Evolutionary conservation across 2,113 vertebrate species (phyloP).

Genomic region (Muntiacus reevesi): DNA sequence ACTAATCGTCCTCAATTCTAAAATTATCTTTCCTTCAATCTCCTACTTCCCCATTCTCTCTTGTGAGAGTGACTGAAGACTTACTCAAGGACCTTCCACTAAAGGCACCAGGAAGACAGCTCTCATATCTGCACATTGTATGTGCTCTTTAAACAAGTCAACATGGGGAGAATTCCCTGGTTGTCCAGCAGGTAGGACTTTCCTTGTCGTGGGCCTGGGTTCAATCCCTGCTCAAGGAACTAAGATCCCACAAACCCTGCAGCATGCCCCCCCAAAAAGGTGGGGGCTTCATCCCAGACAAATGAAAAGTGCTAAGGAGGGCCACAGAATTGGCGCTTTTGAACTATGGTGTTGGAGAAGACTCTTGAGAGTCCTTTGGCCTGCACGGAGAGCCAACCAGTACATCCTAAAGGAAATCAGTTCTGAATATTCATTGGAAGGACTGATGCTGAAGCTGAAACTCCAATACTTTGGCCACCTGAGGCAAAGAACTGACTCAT

Average conservation of each 20-base stretch:
- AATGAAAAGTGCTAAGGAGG: not conserved
- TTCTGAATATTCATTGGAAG: not conserved
- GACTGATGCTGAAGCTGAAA: not conserved
- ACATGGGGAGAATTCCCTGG: not conserved
- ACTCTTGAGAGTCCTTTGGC: not conserved
- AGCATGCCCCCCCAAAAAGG: not conserved
- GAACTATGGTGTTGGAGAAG: not conserved
- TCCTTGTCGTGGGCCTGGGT: not conserved
- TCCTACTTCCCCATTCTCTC: not conserved
- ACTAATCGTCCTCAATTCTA: not conserved
- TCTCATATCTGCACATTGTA: not conserved
- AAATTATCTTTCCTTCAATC: conserved; percentile 5
- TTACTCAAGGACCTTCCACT: not conserved
- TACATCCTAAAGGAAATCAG: not conserved
- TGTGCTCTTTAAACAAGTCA: not conserved
- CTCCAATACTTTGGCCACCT: not conserved
- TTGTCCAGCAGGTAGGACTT: not conserved
- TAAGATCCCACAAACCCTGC: not conserved
- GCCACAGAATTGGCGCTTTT: not conserved
- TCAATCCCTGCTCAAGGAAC: not conserved
- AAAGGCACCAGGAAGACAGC: not conserved
- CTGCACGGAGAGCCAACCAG: not conserved
- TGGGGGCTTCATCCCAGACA: not conserved
- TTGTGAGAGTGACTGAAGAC: not conserved
- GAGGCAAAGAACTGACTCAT: not conserved